These are phyloP conservation scores for Melanerpes aurifrons DNA, from an alignment of 2,113 vertebrate species.

Conservation along the genomic window DNA sequence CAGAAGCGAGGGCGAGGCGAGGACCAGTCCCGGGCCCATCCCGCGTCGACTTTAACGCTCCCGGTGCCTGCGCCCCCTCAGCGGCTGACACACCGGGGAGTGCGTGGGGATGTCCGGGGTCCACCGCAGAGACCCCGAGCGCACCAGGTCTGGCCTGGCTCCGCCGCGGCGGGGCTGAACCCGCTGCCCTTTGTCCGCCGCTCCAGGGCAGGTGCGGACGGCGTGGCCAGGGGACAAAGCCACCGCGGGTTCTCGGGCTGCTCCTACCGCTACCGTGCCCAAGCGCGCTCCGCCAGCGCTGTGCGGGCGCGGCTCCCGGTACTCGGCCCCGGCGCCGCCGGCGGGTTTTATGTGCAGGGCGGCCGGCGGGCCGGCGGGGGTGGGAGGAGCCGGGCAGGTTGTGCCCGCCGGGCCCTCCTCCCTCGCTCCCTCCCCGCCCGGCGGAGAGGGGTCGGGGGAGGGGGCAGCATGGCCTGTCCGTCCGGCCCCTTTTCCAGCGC, in stretches of 20 bases:
- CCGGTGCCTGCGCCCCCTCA: not conserved
- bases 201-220: slow-evolving; percentile 25
- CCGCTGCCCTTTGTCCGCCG: slow-evolving; percentile 4
- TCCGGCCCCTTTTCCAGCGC: slow-evolving; percentile 72
- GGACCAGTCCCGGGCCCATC: not conserved
- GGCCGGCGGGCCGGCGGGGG: slow-evolving; percentile 55
- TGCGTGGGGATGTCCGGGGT: not conserved
- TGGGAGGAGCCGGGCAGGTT: slow-evolving; percentile 72
- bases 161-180: not conserved
- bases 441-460: slow-evolving; percentile 81
- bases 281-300: not conserved
- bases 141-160: not conserved
- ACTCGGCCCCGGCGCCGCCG: not conserved
- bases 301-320: not conserved
- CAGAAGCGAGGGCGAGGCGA: not conserved
- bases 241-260: not conserved
- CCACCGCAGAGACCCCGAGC: not conserved
- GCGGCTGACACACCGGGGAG: not conserved
- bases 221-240: not conserved
- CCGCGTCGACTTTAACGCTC: not conserved
- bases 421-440: slow-evolving; percentile 77
- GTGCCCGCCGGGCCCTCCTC: slow-evolving; percentile 77
- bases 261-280: not conserved
- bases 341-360: slow-evolving; percentile 51
- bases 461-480: slow-evolving; percentile 82